These are phyloP conservation scores for Struthidea cinerea DNA, from an alignment of 2,113 vertebrate genomes.

Conservation along the genomic window DNA sequence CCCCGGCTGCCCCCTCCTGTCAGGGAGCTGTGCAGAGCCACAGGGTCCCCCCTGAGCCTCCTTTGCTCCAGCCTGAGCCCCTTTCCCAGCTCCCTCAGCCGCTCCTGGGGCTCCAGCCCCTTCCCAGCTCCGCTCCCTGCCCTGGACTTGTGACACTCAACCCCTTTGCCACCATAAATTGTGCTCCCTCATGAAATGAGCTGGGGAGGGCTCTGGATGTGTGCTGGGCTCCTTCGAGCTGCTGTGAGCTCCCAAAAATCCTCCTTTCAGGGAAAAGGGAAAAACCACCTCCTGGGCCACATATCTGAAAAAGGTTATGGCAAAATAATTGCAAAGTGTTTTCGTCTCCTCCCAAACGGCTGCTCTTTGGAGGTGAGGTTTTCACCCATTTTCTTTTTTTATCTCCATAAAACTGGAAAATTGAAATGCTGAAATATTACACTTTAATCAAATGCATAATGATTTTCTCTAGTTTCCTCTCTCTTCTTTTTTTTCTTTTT, in stretches of 20 bases:
- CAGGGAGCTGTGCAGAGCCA: background rate
- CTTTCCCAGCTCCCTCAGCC: background rate
- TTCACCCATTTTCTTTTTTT: background rate
- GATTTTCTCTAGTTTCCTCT: background rate
- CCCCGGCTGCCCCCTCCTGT: background rate
- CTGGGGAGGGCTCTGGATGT: background rate
- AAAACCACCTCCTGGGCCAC: background rate
- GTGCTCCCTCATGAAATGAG: background rate
- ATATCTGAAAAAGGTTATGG: background rate
- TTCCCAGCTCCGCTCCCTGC: background rate
- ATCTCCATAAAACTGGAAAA: background rate
- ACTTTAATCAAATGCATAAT: background rate
- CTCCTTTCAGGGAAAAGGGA: background rate
- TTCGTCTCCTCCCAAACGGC: background rate
- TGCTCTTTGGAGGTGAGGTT: background rate
- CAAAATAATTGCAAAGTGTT: background rate
- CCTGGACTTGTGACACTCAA: fast-evolving
- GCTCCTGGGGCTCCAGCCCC: background rate
- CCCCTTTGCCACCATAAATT: background rate
- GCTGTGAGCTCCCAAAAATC: background rate
- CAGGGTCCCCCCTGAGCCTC: background rate
- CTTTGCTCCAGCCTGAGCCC: background rate
- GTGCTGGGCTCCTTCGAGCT: background rate
- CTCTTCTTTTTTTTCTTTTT: fast-evolving
- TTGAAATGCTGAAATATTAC: background rate